Percentiles rank a stretch among this genome's conserved stretches.
phyloP scores from a whole-genome alignment of 2,888 invertebrate species.

The Petrolisthes manimaculis region DNA sequence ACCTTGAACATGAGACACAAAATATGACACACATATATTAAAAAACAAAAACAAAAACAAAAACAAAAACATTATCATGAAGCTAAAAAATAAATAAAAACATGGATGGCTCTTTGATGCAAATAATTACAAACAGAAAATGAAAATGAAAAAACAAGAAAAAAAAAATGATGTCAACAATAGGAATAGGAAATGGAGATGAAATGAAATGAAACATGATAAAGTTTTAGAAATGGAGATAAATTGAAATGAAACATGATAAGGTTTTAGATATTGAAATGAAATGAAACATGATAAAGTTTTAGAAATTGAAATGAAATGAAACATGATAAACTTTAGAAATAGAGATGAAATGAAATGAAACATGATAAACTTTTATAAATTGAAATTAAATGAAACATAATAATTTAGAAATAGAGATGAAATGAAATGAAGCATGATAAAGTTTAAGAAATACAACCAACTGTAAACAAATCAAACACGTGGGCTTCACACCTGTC shows the following conservation, averaged over 20 bases:
- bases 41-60: slow-evolving; percentile 11
- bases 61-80: not conserved
- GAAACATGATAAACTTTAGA: no score
- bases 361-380: no score
- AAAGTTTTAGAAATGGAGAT: not conserved
- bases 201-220: not conserved
- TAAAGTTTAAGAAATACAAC: not conserved
- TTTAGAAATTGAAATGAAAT: not conserved
- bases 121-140: not conserved
- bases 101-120: not conserved
- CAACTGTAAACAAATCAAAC: slow-evolving; percentile 10
- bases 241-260: no score
- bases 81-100: not conserved
- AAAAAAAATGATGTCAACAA: not conserved
- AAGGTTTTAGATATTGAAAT: no score
- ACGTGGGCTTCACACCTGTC: slow-evolving; percentile 35
- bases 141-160: not conserved
- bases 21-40: not conserved
- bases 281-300: not conserved
- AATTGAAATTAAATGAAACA: no score
- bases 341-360: no score
- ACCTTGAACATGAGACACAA: not conserved
- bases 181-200: not conserved
- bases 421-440: no score
- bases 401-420: no score